Conservation (phyloP, 2,888 invertebrate species). For the Agonum fuliginosum region DNA sequence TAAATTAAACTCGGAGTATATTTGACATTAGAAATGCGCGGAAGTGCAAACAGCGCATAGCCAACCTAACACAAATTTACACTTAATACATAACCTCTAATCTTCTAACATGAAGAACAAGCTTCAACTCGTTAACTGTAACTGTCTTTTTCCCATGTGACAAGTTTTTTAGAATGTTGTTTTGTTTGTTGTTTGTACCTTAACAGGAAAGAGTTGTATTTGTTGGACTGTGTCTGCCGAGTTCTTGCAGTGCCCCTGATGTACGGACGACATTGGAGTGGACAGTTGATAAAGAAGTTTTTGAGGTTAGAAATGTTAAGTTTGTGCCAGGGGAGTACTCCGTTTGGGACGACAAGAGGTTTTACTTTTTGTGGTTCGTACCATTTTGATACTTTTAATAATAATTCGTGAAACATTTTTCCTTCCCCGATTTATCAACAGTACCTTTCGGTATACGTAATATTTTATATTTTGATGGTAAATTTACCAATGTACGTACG, state of each 20-base stretch:
- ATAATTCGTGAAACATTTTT: background rate
- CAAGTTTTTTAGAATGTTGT: background rate
- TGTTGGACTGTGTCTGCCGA: slow-evolving; percentile 41
- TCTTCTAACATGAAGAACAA: background rate
- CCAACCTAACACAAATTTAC: too few species aligned
- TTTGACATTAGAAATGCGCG: background rate
- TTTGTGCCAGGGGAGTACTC: slow-evolving; percentile 44
- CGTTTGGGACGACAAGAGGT: slow-evolving; percentile 49
- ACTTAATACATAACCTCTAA: background rate
- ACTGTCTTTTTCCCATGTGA: background rate
- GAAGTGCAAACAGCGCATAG: background rate
- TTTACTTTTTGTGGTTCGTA: slow-evolving; percentile 56
- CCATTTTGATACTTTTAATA: background rate
- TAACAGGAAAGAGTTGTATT: slow-evolving; percentile 26
- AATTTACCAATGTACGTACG: too few species aligned
- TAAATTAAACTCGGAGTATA: too few species aligned
- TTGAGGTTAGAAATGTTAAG: slow-evolving; percentile 9
- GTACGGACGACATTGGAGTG: slow-evolving; percentile 45
- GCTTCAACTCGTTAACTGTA: too few species aligned
- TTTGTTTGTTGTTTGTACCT: slow-evolving; percentile 4
- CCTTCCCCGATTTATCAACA: background rate
- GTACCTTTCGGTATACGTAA: too few species aligned
- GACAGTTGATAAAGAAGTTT: slow-evolving; percentile 7
- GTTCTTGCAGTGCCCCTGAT: slow-evolving; percentile 40
- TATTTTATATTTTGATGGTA: too few species aligned